These are phyloP conservation scores for Cetoscarus ocellatus DNA, from an alignment of 2,797 vertebrate genomes.

Conservation along the genomic window DNA sequence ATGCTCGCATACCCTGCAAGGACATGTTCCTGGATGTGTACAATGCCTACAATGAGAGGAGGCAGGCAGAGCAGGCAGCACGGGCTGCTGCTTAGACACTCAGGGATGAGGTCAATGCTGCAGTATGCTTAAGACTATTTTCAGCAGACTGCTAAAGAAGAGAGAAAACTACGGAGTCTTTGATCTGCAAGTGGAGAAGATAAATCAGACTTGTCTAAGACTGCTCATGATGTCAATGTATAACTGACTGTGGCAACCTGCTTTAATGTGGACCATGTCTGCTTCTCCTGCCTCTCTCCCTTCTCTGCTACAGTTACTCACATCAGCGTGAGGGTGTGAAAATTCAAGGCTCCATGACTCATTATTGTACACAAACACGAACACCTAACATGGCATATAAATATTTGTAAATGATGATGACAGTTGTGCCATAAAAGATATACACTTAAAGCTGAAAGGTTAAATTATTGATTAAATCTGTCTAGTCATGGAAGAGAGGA, in stretches of 20 bases:
- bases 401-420: neutral
- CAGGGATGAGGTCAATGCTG: neutral
- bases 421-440: neutral
- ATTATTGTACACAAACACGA: neutral
- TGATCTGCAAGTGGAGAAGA: constrained; percentile 3
- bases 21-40: constrained; percentile 90
- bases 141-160: neutral
- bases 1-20: constrained; percentile 84
- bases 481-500: neutral
- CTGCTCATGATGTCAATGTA: neutral
- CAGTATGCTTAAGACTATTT: neutral
- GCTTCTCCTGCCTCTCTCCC: neutral
- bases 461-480: constrained; percentile 4
- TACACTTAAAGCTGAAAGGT: neutral
- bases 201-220: neutral
- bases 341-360: too few species aligned
- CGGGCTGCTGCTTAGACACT: constrained; percentile 45
- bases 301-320: neutral
- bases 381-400: neutral
- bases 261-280: neutral
- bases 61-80: constrained; percentile 33
- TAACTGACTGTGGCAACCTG: neutral
- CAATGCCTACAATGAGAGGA: constrained; percentile 70
- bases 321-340: neutral
- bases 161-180: neutral